Conservation (phyloP, 1,140 invertebrate genomes). For the Limonius californicus region DNA sequence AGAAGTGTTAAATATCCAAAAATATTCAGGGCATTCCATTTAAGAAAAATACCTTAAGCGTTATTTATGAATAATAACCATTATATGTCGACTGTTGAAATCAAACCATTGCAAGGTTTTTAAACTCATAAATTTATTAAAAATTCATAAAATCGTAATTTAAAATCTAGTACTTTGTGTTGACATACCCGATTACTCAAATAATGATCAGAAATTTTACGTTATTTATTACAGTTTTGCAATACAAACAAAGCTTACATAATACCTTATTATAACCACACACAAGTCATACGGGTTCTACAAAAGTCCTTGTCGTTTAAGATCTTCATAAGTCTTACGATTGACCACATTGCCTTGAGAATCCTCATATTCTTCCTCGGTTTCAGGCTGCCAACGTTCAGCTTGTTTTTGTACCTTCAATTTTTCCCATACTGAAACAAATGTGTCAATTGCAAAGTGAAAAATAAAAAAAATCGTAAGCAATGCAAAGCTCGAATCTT, state of each 20-base stretch:
- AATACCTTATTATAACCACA: conserved; percentile 63
- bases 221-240: neutral
- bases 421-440: conserved; percentile 89
- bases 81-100: too few species aligned
- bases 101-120: too few species aligned
- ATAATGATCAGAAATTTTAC: too few species aligned
- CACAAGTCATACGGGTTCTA: too few species aligned
- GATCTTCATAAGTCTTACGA: conserved; percentile 96
- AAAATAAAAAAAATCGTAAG: neutral
- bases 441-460: neutral
- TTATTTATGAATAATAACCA: too few species aligned
- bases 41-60: too few species aligned
- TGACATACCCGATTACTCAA: too few species aligned
- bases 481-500: conserved; percentile 47
- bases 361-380: conserved; percentile 99
- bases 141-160: too few species aligned
- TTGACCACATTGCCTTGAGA: conserved; percentile 98
- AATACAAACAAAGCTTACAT: neutral
- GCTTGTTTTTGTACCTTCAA: conserved; percentile 91
- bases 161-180: too few species aligned
- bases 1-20: too few species aligned
- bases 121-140: too few species aligned
- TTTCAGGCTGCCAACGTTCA: conserved; percentile 94
- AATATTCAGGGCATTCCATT: too few species aligned
- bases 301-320: conserved; percentile 83